Conservation (phyloP, 2,888 invertebrate genomes). For the Chorisops tibialis region DNA sequence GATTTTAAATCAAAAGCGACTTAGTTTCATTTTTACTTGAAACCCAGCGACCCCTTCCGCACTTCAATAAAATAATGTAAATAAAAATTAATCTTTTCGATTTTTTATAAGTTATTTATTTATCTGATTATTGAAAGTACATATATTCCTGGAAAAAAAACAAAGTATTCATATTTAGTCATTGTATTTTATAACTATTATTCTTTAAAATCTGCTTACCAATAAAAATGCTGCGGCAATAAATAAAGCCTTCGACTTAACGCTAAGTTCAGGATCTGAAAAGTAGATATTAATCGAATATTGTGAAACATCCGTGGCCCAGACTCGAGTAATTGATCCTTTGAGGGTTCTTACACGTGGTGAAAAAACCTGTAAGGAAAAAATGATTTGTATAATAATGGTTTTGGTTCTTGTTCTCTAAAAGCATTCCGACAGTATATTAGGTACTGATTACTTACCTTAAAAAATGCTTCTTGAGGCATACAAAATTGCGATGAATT, state of each 20-base stretch:
- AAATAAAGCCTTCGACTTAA: slow-evolving; percentile 74
- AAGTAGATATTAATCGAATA: slow-evolving; percentile 74
- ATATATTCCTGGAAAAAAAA: slow-evolving; percentile 46
- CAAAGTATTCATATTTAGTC: not conserved
- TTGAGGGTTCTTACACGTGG: slow-evolving; percentile 61
- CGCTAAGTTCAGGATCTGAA: slow-evolving; percentile 66
- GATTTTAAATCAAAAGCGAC: no score
- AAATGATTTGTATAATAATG: not conserved
- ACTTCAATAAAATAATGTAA: no score
- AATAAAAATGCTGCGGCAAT: slow-evolving; percentile 79
- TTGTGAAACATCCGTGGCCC: slow-evolving; percentile 65
- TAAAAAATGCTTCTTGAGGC: slow-evolving; percentile 62
- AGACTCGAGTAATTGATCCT: slow-evolving; percentile 68
- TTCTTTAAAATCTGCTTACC: slow-evolving; percentile 54
- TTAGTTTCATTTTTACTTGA: no score
- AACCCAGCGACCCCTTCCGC: no score
- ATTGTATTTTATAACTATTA: not conserved
- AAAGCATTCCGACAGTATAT: no score
- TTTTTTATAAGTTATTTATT: not conserved
- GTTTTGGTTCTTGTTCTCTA: no score
- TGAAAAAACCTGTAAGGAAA: slow-evolving; percentile 54
- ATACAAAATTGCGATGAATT: slow-evolving; percentile 57
- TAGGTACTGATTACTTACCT: slow-evolving; percentile 52
- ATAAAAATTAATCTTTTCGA: no score
- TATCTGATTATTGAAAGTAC: slow-evolving; percentile 45